Evolutionary conservation across 2,797 vertebrate genomes (phyloP).

Genomic region (Distichodus sexfasciatus): DNA sequence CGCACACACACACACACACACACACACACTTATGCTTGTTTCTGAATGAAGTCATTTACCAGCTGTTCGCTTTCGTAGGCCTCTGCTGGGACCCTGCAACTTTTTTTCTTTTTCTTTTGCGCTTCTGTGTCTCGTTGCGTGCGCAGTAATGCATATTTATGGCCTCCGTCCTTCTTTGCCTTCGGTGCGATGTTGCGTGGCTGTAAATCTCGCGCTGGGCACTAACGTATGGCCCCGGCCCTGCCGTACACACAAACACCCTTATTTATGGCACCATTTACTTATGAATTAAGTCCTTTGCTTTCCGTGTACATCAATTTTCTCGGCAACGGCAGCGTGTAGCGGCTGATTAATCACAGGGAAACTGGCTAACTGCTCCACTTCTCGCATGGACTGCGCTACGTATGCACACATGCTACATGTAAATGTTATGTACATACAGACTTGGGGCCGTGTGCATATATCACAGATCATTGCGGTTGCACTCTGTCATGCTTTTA

Average conservation of each 20-base stretch:
- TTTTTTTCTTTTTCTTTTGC: slow-evolving; percentile 12
- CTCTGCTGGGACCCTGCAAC: background rate
- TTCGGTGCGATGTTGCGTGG: slow-evolving; percentile 47
- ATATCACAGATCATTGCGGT: no score
- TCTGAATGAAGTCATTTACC: background rate
- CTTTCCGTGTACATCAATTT: slow-evolving; percentile 71
- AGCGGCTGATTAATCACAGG: slow-evolving; percentile 67
- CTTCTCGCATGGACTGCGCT: slow-evolving; percentile 6
- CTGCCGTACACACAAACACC: slow-evolving; percentile 42
- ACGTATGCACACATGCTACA: slow-evolving; percentile 28
- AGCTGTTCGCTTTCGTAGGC: background rate
- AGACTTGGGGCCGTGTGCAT: no score
- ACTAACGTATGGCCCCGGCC: slow-evolving; percentile 48
- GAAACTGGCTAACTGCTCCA: slow-evolving; percentile 33
- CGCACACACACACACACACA: background rate
- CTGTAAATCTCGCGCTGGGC: slow-evolving; percentile 58
- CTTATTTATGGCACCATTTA: slow-evolving; percentile 67
- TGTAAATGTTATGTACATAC: slow-evolving; percentile 35
- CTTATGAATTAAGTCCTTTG: slow-evolving; percentile 76
- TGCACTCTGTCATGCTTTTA: no score
- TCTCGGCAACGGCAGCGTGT: slow-evolving; percentile 47
- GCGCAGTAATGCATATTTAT: slow-evolving; percentile 62
- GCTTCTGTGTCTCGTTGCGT: slow-evolving; percentile 46
- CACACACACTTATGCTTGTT: background rate
- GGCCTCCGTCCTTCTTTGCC: slow-evolving; percentile 49